phyloP scores from a whole-genome alignment of 2,797 vertebrate genomes.

The Karalla daura region DNA sequence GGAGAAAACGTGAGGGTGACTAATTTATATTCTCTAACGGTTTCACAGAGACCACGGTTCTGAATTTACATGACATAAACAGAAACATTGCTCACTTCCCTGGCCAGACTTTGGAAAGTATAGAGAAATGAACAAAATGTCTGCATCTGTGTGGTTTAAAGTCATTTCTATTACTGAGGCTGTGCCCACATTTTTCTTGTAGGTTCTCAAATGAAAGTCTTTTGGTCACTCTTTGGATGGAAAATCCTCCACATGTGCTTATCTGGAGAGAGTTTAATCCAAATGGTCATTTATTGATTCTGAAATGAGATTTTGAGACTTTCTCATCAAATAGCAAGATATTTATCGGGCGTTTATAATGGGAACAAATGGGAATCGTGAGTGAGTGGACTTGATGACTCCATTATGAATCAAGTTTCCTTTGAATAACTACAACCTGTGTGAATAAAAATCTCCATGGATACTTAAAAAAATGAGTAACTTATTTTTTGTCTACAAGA shows the following conservation, averaged over 20 bases:
- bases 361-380: no score
- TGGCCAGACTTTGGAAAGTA: conserved; percentile 41
- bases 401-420: no score
- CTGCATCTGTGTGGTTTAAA: conserved; percentile 27
- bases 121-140: conserved; percentile 32
- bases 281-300: not conserved
- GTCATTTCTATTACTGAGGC: conserved; percentile 34
- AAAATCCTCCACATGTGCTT: not conserved
- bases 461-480: no score
- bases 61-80: conserved; percentile 62
- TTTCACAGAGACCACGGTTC: conserved; percentile 46
- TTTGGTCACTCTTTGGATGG: conserved; percentile 13
- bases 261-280: conserved; percentile 11
- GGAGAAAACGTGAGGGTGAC: conserved; percentile 37
- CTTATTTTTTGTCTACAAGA: no score
- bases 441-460: no score
- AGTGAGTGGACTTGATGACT: no score
- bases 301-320: conserved; percentile 8
- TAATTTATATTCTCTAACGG: conserved; percentile 63
- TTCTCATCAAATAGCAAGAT: not conserved
- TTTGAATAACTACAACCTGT: no score
- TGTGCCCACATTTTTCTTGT: conserved; percentile 9
- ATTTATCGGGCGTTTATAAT: not conserved
- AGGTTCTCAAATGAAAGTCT: conserved; percentile 38
- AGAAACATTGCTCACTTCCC: conserved; percentile 36